Base-by-base conservation (phyloP, 2,797 vertebrate species). In the Echiichthys vipera region DNA sequence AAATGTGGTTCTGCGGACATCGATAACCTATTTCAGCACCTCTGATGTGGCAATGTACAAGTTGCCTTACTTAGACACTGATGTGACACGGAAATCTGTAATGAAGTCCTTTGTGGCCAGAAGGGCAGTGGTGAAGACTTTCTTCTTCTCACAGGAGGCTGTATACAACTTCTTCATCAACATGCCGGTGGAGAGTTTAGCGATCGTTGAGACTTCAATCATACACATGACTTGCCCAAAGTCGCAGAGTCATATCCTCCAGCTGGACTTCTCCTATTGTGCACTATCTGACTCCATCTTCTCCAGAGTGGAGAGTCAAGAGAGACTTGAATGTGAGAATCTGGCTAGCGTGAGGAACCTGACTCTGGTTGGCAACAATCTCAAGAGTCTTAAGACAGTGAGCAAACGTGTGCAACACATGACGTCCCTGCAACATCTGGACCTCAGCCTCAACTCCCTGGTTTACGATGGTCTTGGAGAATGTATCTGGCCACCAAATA, bases 201-300 rank as follows among this genome's bases (percentile, higher is more conserved):
- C 94, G 0, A 51, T 98, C n/a, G 50, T 81, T 3, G 88, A 96
- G 54, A 63, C 94, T 0, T 80, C 84, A 24, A 88, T 97, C 2
- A 84, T 96, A 46, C 93, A 96, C 59, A 96, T 98, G 95, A 93
- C 95, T 37, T 99, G 97, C 75, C 97, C 97, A 30, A 30, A 40
- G 0, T 42, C 11, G 2, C 81, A 56, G 22, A 98, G 96, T 76
- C 68, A 43, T 11, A 93, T 96, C 53, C 74, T 45, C 3, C 84
- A 92, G 46, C 79, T 99, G 65, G 93, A 95, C 78, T 95, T 98
- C 54, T 94, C 95, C 2, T 76, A 77, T 65, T 97, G 97, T 47
- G 85, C 94, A 17, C 4, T 99, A 13, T 95, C 96, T 0, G 96
- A 98, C 5, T 59, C 90, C 3, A 65, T 97, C 71, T 98, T 99